Conservation (phyloP, 2,797 vertebrate species). For the Agapornis canus region DNA sequence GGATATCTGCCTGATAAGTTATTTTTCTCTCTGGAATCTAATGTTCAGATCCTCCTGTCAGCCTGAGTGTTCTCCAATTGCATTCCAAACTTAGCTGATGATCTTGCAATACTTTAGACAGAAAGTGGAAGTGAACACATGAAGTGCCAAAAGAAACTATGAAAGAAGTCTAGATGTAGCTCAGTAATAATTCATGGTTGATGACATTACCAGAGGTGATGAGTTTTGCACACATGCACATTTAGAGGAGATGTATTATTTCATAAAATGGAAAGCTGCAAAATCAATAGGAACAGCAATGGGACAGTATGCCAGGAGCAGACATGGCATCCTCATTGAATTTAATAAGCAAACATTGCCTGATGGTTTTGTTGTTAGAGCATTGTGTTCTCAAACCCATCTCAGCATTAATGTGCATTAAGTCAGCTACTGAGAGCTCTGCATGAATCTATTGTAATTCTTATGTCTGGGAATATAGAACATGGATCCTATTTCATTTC, state of each 20-base stretch:
- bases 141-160: conserved; percentile 52
- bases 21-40: conserved; percentile 59
- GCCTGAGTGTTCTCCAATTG: conserved; percentile 7
- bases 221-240: conserved; percentile 26
- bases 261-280: conserved; percentile 2
- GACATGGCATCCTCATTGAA: not conserved
- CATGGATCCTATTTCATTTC: conserved; percentile 30
- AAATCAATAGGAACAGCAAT: conserved; percentile 27
- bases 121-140: conserved; percentile 29
- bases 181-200: conserved; percentile 34
- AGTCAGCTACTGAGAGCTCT: not conserved
- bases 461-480: not conserved
- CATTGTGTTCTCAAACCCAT: not conserved
- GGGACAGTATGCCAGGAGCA: not conserved
- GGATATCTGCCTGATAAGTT: conserved; percentile 56
- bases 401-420: not conserved
- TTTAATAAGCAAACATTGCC: not conserved
- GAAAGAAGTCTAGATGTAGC: conserved; percentile 31
- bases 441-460: not conserved
- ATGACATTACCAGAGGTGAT: conserved; percentile 59
- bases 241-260: conserved; percentile 17
- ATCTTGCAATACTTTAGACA: conserved; percentile 15
- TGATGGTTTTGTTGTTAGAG: conserved; percentile 23
- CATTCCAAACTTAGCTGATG: conserved; percentile 24
- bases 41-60: conserved; percentile 37